These are phyloP conservation scores for Bombus balteatus DNA, from an alignment of 1,140 invertebrate species.

Conservation along the genomic window DNA sequence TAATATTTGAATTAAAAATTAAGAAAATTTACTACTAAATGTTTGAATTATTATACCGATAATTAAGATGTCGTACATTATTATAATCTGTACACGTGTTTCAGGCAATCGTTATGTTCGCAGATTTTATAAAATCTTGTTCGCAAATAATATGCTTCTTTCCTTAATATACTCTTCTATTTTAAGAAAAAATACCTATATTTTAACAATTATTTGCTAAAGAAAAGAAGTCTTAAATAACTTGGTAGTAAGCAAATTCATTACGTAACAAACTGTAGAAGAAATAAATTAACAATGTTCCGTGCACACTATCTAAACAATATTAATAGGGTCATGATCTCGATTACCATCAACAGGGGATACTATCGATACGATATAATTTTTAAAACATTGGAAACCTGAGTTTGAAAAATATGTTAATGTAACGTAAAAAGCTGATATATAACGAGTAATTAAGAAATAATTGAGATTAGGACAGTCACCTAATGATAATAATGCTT, in stretches of 20 bases:
- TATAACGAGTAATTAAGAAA: too few relatives aligned
- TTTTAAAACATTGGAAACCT: too few relatives aligned
- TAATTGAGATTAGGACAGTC: too few relatives aligned
- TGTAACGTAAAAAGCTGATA: too few relatives aligned
- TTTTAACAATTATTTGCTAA: neutral
- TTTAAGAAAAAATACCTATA: neutral
- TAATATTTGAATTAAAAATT: constrained; percentile 1
- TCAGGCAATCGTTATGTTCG: too few relatives aligned
- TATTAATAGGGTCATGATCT: constrained; percentile 11
- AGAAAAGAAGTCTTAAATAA: neutral
- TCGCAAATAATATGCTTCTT: neutral
- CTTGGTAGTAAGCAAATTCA: neutral
- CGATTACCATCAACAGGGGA: neutral
- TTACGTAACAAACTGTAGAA: too few relatives aligned
- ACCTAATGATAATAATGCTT: too few relatives aligned
- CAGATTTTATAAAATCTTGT: too few relatives aligned
- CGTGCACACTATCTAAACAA: neutral
- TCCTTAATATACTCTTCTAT: neutral
- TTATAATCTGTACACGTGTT: too few relatives aligned
- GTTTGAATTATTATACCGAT: neutral
- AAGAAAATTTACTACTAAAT: neutral
- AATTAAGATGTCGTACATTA: too few relatives aligned
- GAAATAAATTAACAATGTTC: neutral
- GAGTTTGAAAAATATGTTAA: too few relatives aligned
- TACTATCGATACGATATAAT: neutral